phyloP scores from a whole-genome alignment of 1,140 invertebrate genomes.

The Lepidurus arcticus region DNA sequence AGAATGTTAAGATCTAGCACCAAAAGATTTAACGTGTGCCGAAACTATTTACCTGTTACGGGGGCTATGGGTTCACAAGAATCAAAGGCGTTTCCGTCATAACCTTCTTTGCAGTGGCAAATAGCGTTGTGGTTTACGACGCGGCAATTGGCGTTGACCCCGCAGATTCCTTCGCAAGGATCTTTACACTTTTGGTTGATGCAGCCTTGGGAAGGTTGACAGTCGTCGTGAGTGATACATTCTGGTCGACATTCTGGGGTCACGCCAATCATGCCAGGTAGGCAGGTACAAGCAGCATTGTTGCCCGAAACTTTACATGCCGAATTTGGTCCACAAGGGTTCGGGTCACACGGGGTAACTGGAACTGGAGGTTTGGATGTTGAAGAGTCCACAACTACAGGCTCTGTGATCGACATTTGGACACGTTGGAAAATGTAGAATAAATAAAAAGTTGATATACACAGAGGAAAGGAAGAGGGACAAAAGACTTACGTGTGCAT shows the following conservation, averaged over 20 bases:
- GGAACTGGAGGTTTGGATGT: constrained; percentile 50
- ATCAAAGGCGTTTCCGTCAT: constrained; percentile 70
- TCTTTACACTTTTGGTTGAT: constrained; percentile 47
- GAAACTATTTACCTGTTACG: constrained; percentile 22
- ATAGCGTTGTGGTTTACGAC: constrained; percentile 61
- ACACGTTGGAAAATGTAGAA: neutral
- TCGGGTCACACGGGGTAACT: constrained; percentile 41
- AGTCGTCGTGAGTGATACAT: constrained; percentile 64
- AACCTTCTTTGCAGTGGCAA: constrained; percentile 70
- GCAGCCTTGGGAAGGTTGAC: constrained; percentile 54
- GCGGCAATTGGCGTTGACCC: constrained; percentile 70
- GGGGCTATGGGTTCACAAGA: constrained; percentile 47
- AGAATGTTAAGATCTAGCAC: neutral
- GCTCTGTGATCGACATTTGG: constrained; percentile 30
- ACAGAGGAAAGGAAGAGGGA: neutral
- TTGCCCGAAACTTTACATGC: constrained; percentile 25
- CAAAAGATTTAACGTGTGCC: neutral
- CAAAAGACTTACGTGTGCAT: constrained; percentile 46
- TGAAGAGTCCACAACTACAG: constrained; percentile 37
- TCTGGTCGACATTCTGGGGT: constrained; percentile 59
- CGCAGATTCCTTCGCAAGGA: constrained; percentile 67
- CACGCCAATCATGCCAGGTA: constrained; percentile 48
- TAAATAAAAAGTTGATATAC: constrained; percentile 16
- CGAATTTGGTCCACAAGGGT: constrained; percentile 35
- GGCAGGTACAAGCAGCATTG: constrained; percentile 60